Conservation (phyloP, 2,888 invertebrate genomes). For the Cheilosia impressa region DNA sequence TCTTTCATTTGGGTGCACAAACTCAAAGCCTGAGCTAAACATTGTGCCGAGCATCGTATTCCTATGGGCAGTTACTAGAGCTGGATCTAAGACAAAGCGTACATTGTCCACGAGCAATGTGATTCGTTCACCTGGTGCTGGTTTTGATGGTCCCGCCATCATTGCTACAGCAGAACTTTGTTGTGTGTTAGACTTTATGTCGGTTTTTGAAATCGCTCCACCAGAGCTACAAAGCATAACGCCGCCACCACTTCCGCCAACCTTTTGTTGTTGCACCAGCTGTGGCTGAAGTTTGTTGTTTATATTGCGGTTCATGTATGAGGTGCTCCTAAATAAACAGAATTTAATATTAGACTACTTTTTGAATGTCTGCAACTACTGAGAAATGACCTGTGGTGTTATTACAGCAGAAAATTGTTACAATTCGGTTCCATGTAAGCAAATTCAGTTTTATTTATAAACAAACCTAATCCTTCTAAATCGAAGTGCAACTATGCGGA, state of each 20-base stretch:
- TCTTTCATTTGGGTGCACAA: slow-evolving; percentile 96
- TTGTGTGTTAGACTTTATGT: slow-evolving; percentile 61
- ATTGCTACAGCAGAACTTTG: slow-evolving; percentile 24
- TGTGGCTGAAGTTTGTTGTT: slow-evolving; percentile 71
- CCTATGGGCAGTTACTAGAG: slow-evolving; percentile 96
- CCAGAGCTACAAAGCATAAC: slow-evolving; percentile 70
- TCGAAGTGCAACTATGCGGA: too few species aligned
- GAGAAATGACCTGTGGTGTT: too few species aligned
- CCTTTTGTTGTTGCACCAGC: slow-evolving; percentile 75
- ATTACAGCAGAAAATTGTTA: too few species aligned
- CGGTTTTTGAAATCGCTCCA: slow-evolving; percentile 80
- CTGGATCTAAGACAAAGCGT: slow-evolving; percentile 95
- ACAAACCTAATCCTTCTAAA: too few species aligned
- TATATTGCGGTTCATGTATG: slow-evolving; percentile 78
- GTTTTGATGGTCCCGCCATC: slow-evolving; percentile 71
- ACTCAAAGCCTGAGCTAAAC: slow-evolving; percentile 96
- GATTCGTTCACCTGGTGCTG: slow-evolving; percentile 87
- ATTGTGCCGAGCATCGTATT: slow-evolving; percentile 99
- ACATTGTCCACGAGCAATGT: slow-evolving; percentile 98
- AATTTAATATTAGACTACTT: not conserved
- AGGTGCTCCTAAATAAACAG: slow-evolving; percentile 77
- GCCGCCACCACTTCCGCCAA: slow-evolving; percentile 60
- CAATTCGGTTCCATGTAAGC: too few species aligned
- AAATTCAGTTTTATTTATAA: too few species aligned
- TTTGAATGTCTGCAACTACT: not conserved